phyloP scores from a whole-genome alignment of 2,888 invertebrate genomes.

The Leptodirus hochenwartii region DNA sequence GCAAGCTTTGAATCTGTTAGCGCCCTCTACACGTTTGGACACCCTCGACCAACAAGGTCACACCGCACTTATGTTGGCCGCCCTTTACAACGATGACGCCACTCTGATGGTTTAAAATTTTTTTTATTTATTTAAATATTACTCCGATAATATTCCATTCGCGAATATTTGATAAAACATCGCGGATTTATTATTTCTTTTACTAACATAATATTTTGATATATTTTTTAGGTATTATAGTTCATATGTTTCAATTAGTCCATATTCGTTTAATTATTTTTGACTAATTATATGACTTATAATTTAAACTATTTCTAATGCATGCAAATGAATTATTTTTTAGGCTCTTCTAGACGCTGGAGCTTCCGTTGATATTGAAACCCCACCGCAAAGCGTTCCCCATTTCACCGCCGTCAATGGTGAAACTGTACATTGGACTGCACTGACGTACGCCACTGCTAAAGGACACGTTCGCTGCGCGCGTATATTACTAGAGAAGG shows the following conservation, averaged over 20 bases:
- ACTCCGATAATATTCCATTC: neutral
- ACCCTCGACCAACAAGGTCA: constrained; percentile 63
- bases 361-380: constrained; percentile 67
- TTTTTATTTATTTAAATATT: neutral
- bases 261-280: neutral
- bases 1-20: constrained; percentile 56
- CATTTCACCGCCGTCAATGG: constrained; percentile 36
- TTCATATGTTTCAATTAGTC: neutral
- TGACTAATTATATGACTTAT: constrained; percentile 3
- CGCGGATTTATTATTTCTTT: constrained; percentile 5
- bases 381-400: constrained; percentile 34
- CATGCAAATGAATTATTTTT: constrained; percentile 10
- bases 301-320: constrained; percentile 3
- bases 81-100: constrained; percentile 60
- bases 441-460: constrained; percentile 65
- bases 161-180: constrained; percentile 6
- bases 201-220: constrained; percentile 1
- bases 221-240: neutral
- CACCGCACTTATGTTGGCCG: constrained; percentile 69
- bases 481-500: constrained; percentile 52
- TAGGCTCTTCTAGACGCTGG: constrained; percentile 44
- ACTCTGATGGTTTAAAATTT: constrained; percentile 39
- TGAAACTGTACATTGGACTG: constrained; percentile 72
- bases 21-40: constrained; percentile 51
- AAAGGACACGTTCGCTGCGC: constrained; percentile 34